These are phyloP conservation scores for Sebastes vulpes DNA, from an alignment of 2,797 vertebrate species.

Conservation along the genomic window DNA sequence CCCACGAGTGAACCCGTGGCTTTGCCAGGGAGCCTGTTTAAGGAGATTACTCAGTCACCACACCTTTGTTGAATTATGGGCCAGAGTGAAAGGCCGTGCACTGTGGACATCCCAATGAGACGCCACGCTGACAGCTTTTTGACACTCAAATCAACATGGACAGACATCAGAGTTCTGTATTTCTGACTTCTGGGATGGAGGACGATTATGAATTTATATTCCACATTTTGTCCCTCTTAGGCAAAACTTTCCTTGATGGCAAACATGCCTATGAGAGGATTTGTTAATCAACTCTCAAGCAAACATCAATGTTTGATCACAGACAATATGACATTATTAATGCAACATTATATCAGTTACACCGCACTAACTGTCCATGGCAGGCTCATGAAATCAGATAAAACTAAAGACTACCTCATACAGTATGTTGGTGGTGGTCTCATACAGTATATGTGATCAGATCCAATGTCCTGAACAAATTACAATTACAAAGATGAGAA, in stretches of 20 bases:
- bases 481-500: slow-evolving; percentile 43
- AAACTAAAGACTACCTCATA: slow-evolving; percentile 38
- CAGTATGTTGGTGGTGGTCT: slow-evolving; percentile 14
- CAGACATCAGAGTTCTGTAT: not conserved
- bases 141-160: slow-evolving; percentile 45
- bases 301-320: slow-evolving; percentile 12
- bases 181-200: not conserved
- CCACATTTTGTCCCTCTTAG: not conserved
- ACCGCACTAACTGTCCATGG: slow-evolving; percentile 25
- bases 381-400: slow-evolving; percentile 50
- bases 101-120: slow-evolving; percentile 64
- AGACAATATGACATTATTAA: not conserved
- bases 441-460: slow-evolving; percentile 16
- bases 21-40: slow-evolving; percentile 73
- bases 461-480: slow-evolving; percentile 48
- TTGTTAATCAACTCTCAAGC: not conserved
- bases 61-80: slow-evolving; percentile 84
- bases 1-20: slow-evolving; percentile 55
- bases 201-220: not conserved
- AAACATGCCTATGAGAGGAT: not conserved
- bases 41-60: slow-evolving; percentile 78
- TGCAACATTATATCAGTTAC: slow-evolving; percentile 22
- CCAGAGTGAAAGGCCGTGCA: slow-evolving; percentile 61
- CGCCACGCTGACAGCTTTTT: slow-evolving; percentile 46
- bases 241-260: not conserved